Conservation (phyloP, 2,797 vertebrate genomes). For the Oreochromis mossambicus region DNA sequence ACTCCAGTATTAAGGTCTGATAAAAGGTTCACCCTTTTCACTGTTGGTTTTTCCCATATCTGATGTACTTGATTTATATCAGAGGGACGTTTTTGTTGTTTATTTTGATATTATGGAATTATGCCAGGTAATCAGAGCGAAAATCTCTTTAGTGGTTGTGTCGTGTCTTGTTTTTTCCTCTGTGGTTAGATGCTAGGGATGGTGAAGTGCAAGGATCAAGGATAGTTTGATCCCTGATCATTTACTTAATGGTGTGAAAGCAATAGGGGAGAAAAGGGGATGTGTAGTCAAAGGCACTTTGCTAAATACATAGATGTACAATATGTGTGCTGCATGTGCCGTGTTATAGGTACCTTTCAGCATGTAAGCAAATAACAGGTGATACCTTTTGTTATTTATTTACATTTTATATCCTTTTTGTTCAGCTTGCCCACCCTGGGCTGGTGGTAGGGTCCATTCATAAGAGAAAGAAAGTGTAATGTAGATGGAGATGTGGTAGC, state of each 20-base stretch:
- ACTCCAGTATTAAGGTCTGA: not conserved
- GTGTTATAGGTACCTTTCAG: not conserved
- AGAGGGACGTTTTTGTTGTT: not conserved
- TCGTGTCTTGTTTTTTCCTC: not conserved
- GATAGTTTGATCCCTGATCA: not conserved
- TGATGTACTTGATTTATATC: not conserved
- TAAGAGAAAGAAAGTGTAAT: not conserved
- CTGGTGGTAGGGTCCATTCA: not conserved
- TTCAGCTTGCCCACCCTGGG: rapidly evolving
- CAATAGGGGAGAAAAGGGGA: not conserved
- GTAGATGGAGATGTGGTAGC: not conserved
- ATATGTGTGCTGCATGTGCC: not conserved
- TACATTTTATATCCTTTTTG: not conserved
- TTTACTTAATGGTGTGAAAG: not conserved
- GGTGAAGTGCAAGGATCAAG: not conserved
- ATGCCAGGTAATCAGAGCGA: not conserved
- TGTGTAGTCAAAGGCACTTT: not conserved
- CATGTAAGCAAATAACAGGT: not conserved
- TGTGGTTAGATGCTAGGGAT: not conserved
- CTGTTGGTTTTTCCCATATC: not conserved
- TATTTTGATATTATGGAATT: not conserved
- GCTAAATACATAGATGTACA: not conserved
- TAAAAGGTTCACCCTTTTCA: not conserved
- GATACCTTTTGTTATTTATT: not conserved
- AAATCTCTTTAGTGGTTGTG: not conserved